A percentile compares a stretch with the other conserved stretches of the same genome.
phyloP scores from a whole-genome alignment of 2,888 invertebrate species.

The Stenodema calcarata region DNA sequence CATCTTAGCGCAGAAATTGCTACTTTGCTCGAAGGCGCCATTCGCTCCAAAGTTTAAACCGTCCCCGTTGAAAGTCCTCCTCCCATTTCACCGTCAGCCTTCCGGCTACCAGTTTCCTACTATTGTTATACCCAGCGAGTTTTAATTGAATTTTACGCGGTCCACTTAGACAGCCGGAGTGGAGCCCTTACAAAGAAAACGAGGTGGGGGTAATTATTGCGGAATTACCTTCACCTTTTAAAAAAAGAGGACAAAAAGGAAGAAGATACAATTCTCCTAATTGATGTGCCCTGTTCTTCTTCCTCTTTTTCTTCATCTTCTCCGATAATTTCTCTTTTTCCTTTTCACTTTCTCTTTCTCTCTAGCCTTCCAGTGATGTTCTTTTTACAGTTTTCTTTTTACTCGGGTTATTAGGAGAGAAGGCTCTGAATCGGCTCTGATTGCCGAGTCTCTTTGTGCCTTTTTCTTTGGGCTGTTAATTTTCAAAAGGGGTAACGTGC shows the following conservation, averaged over 20 bases:
- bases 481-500: not conserved
- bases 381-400: not conserved
- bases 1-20: no score
- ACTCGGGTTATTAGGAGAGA: not conserved
- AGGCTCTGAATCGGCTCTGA: not conserved
- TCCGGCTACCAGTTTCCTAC: not conserved
- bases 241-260: not conserved
- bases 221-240: conserved; percentile 42
- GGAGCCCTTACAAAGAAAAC: not conserved
- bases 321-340: not conserved
- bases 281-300: conserved; percentile 15
- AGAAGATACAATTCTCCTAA: conserved; percentile 43
- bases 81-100: not conserved
- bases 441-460: not conserved
- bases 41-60: no score
- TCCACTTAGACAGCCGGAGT: not conserved
- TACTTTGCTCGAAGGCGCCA: no score
- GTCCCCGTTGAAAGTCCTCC: no score
- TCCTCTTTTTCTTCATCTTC: not conserved
- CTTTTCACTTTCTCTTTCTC: not conserved
- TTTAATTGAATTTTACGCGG: conserved; percentile 47
- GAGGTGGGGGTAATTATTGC: conserved; percentile 42
- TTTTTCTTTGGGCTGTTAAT: not conserved
- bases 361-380: not conserved
- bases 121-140: conserved; percentile 39